Base-by-base conservation (phyloP, 2,888 invertebrate species). In the Archips crataeganus region DNA sequence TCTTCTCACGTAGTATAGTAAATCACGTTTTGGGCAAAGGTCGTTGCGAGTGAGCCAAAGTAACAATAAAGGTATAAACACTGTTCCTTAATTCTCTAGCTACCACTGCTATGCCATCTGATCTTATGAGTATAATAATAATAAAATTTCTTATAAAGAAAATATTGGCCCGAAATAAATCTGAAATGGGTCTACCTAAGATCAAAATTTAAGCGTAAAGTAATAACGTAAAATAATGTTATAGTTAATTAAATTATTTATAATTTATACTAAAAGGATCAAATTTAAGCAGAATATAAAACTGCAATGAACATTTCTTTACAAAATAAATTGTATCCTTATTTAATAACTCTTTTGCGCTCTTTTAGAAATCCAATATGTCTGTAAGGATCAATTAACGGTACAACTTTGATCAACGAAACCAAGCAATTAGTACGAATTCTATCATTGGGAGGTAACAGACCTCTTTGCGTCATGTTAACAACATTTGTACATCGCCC, bases 21-120 rank as follows among this genome's bases (percentile, higher is more conserved):
- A 68, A 68, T 72, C 72, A 72, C 57, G 68, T 68, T 73, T 57
- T 54, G 68, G 72, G 57, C 45, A 68, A 59, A 63, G 62, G 63
- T 49, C 63, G 68, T 59, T 13, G 59, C 23, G 61, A 68, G 15
- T 3, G 39, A 47, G 36, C 47, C 47, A 49, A 23, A 39, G 67
- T 63, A 61, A 67, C 71, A 62, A 67, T 57, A 68, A 57, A 68
- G 23, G 49, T 65, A 71, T 13, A 32, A 39, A 54, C 34, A 10
- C 8, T 15, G 59, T 64, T 59, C 36, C 15, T 23, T 71, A 49
- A 71, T 39, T 65, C 32, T 5, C n/a, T 32, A 54, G n/a, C 32
- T 36, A 36, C 34, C 36, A 8, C 23, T 62, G 11, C 32, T 57
- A 11, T 57, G 10, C 32, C 10, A 2, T 32, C 10, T 32, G n/a